Percentiles rank a stretch among this genome's conserved stretches.
These are phyloP conservation scores for Cavia aperea DNA, from an alignment of 2,113 vertebrate genomes.

Conservation along the genomic window DNA sequence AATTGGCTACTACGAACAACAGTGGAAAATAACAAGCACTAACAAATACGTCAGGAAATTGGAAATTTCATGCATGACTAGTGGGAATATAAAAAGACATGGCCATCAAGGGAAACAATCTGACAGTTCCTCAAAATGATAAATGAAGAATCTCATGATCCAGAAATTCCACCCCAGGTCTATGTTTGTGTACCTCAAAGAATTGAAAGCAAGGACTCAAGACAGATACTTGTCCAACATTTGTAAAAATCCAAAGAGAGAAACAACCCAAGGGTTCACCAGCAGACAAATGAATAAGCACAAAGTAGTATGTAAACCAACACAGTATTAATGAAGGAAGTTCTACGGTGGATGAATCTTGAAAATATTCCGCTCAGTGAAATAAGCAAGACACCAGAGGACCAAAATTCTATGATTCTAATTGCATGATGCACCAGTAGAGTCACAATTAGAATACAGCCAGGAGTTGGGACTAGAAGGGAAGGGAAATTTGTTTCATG, in stretches of 20 bases:
- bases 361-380: not conserved
- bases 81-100: not conserved
- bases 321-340: too few species aligned
- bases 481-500: not conserved
- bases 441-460: not conserved
- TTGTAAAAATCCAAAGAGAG: not conserved
- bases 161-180: not conserved
- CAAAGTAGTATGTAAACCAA: not conserved
- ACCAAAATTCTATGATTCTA: not conserved
- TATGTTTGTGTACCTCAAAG: not conserved
- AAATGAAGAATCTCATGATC: not conserved
- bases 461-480: not conserved
- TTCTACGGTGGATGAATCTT: not conserved
- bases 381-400: not conserved
- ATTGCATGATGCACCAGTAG: not conserved
- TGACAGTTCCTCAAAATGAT: not conserved
- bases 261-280: not conserved
- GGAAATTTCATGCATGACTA: not conserved
- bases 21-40: not conserved
- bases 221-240: not conserved
- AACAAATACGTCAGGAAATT: not conserved
- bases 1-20: not conserved
- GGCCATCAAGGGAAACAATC: not conserved
- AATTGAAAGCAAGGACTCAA: not conserved
- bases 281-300: not conserved